Conservation (phyloP, 2,113 vertebrate genomes). For the Myrmecobius fasciatus region DNA sequence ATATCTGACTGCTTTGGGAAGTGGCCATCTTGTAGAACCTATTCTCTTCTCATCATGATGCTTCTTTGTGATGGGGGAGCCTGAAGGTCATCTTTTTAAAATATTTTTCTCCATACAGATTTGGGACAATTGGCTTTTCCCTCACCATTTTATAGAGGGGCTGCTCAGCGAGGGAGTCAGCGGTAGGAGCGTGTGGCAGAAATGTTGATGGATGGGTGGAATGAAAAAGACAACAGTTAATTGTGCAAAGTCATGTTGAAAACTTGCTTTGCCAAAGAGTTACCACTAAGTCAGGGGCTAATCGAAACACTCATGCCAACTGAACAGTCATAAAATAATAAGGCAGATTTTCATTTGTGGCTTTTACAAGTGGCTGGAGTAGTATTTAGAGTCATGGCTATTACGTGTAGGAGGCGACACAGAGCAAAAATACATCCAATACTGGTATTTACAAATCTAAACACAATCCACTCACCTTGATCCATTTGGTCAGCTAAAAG, state of each 20-base stretch:
- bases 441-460: not conserved
- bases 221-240: not conserved
- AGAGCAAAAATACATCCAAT: not conserved
- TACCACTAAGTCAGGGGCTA: not conserved
- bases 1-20: not conserved
- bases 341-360: not conserved
- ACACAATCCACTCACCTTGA: not conserved
- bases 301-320: not conserved
- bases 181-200: not conserved
- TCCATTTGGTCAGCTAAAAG: not conserved
- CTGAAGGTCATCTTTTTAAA: constrained; percentile 15
- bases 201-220: not conserved
- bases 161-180: not conserved
- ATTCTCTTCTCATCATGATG: not conserved
- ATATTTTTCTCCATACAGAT: not conserved
- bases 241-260: not conserved
- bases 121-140: not conserved
- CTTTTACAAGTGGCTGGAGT: not conserved
- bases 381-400: not conserved
- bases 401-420: not conserved
- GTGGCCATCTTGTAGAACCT: not conserved
- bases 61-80: not conserved
- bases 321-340: not conserved
- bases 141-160: not conserved
- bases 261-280: not conserved